Evolutionary conservation across 2,797 vertebrate genomes (phyloP), one percentile per base, ranked within the genome.

Genomic region (Dryobates pubescens): DNA sequence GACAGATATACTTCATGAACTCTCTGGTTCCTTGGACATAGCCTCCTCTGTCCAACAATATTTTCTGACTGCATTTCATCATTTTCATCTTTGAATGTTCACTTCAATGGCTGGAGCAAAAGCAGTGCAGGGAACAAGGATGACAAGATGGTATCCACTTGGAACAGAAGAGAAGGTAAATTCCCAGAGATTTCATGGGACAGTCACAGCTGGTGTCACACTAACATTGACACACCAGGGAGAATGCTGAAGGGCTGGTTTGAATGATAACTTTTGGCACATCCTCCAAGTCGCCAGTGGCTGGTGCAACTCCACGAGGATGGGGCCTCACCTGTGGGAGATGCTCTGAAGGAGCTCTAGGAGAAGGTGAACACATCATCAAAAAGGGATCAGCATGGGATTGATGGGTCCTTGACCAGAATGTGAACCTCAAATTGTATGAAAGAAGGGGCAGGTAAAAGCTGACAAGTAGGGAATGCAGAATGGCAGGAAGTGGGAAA

Each of bases 341-440:
- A 17, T 15, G 49, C 47, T 49, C 47, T 49, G 47, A 49, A 49
- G 47, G 47, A 49, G 47, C 47, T 49, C 47, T 49, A 24, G 22
- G 47, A 49, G 47, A 9, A 47, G 47, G 22, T 49, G 22, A 49
- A 12, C 23, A 20, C n/a, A n/a, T 3, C 20, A 22, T 9, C 8
- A 20, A 7, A 18, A 57, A 62, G 17, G 16, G 9, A 41, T 47
- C 0, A 0, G 15, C 4, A 6, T 0, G 2, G 9, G 13, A 83
- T 2, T 2, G 1, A 17, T 0, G 0, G 8, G 12, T 43, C 49
- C 19, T 61, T 61, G 70, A 36, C 22, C 32, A 73, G 29, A 78
- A 54, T 8, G 6, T 43, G 24, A 81, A 45, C 4, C 7, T 7
- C 20, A 24, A 11, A 49, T 49, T 49, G 22, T 49, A 49, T 23